Conservation (phyloP, 2,797 vertebrate species). For the Carapus acus region DNA sequence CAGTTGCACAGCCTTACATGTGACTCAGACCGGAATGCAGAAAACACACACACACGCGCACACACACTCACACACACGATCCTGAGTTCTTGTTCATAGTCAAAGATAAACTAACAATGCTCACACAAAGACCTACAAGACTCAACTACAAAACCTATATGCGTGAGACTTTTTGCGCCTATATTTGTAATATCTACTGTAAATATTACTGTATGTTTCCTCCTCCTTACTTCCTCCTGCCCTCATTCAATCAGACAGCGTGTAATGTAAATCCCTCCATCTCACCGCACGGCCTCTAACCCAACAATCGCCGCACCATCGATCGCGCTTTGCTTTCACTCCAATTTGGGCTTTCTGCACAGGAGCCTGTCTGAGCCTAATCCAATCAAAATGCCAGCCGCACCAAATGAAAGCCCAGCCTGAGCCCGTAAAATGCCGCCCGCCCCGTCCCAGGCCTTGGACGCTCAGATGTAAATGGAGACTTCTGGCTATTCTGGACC, state of each 20-base stretch:
- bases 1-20: conserved; percentile 38
- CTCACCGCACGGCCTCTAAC: conserved; percentile 39
- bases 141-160: conserved; percentile 18
- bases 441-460: conserved; percentile 2
- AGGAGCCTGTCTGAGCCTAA: conserved; percentile 52
- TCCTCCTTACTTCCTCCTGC: conserved; percentile 22
- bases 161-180: not conserved
- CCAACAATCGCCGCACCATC: conserved; percentile 31
- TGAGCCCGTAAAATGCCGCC: conserved; percentile 39
- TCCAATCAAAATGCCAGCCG: conserved; percentile 45
- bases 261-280: conserved; percentile 10
- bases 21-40: conserved; percentile 55
- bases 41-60: not conserved
- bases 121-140: conserved; percentile 7
- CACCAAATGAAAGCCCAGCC: conserved; percentile 45
- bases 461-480: conserved; percentile 47
- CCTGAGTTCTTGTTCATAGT: no score
- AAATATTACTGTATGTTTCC: no score
- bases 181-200: not conserved
- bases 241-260: no score
- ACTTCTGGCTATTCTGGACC: conserved; percentile 55
- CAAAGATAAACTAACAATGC: no score
- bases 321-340: conserved; percentile 43
- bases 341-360: conserved; percentile 50
- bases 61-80: conserved; percentile 4